These are phyloP conservation scores for Gambusia affinis DNA, from an alignment of 2,113 vertebrate genomes.

Conservation along the genomic window DNA sequence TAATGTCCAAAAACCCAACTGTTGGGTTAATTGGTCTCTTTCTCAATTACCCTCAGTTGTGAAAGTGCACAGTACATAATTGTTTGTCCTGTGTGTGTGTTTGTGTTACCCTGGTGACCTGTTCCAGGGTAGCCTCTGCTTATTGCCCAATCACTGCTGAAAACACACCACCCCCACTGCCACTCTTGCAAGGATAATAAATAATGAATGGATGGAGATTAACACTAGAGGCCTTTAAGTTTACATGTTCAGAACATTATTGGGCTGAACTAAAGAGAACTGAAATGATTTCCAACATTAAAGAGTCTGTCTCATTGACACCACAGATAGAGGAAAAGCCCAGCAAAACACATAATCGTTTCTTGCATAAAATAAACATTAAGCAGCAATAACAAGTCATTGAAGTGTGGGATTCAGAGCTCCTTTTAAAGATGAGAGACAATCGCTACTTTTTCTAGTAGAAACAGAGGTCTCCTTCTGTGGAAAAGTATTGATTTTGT, in stretches of 20 bases:
- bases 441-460: conserved; percentile 1
- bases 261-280: neutral
- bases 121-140: too few species aligned
- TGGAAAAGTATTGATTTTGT: conserved; percentile 4
- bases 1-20: too few species aligned
- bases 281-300: neutral
- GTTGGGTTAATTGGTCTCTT: too few species aligned
- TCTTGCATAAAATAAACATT: conserved; percentile 30
- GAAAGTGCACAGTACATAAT: too few species aligned
- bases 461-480: conserved; percentile 17
- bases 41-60: too few species aligned
- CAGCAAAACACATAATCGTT: conserved; percentile 33
- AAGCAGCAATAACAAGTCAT: conserved; percentile 22
- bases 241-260: neutral
- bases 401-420: conserved; percentile 24
- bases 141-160: too few species aligned
- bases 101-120: too few species aligned
- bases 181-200: too few species aligned
- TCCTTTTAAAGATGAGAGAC: conserved; percentile 27
- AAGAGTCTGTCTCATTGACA: conserved; percentile 1
- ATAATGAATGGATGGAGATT: too few species aligned
- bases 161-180: too few species aligned
- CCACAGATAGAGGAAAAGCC: conserved; percentile 12
- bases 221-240: too few species aligned
- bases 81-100: too few species aligned